These are phyloP conservation scores for Calliphora vicina DNA, from an alignment of 1,140 invertebrate genomes.

Conservation along the genomic window DNA sequence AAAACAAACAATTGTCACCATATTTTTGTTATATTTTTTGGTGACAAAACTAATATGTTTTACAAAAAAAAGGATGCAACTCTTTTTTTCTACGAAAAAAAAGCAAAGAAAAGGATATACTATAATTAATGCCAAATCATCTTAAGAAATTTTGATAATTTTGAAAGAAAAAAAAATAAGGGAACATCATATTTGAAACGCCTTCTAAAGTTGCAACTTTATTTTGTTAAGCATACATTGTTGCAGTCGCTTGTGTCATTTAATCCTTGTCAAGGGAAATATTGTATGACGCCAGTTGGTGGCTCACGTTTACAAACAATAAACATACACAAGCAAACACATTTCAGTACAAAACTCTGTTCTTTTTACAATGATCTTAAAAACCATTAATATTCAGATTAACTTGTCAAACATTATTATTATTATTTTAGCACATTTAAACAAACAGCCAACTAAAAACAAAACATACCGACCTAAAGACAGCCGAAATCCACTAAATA, in stretches of 20 bases:
- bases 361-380: background rate
- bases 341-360: background rate
- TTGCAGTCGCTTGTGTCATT: background rate
- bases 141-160: background rate
- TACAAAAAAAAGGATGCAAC: background rate
- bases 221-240: background rate
- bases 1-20: background rate
- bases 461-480: background rate
- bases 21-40: background rate
- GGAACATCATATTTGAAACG: background rate
- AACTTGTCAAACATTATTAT: constrained; percentile 34
- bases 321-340: too few relatives aligned
- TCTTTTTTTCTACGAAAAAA: background rate
- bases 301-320: background rate
- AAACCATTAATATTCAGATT: constrained; percentile 36
- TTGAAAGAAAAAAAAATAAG: background rate
- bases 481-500: background rate
- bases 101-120: background rate
- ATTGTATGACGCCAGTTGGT: constrained; percentile 22
- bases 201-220: background rate
- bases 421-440: constrained; percentile 22
- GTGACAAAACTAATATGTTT: constrained; percentile 11
- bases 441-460: background rate
- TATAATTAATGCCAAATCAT: background rate
- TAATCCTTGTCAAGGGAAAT: background rate